Percentiles rank a stretch among this genome's conserved stretches.
phyloP scores from a whole-genome alignment of 1,140 invertebrate species.

The Piezodorus guildinii region DNA sequence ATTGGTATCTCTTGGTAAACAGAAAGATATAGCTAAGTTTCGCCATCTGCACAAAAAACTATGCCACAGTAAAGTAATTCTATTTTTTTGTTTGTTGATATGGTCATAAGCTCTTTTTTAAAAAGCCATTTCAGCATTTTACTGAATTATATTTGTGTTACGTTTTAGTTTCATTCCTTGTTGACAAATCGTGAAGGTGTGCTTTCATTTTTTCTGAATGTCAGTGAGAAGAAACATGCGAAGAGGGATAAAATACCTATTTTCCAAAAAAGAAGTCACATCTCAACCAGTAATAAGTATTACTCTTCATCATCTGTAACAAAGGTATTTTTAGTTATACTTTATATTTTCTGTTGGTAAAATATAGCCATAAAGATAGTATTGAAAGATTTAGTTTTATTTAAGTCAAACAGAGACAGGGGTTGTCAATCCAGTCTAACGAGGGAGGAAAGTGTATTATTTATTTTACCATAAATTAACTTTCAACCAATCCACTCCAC shows the following conservation, averaged over 20 bases:
- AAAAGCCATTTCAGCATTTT: no score
- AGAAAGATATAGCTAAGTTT: constrained; percentile 2
- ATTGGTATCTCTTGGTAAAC: not conserved
- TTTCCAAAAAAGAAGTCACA: not conserved
- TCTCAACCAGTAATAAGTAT: not conserved
- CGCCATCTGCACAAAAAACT: constrained; percentile 8
- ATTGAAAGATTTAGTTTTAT: no score
- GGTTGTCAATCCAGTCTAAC: no score
- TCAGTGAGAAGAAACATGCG: constrained; percentile 2
- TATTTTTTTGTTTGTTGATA: not conserved
- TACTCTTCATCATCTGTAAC: not conserved
- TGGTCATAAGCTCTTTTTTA: no score
- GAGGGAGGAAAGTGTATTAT: no score
- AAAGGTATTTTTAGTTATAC: not conserved
- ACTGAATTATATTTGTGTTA: no score
- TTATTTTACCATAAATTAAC: no score
- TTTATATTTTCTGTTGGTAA: not conserved
- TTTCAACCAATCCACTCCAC: no score
- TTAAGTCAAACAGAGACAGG: no score
- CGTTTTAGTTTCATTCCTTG: not conserved
- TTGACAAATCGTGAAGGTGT: constrained; percentile 11
- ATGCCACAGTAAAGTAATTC: not conserved
- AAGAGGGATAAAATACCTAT: constrained; percentile 7
- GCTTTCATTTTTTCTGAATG: not conserved
- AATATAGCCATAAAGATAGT: no score